A percentile compares a stretch with the other conserved stretches of the same genome.
Conservation (phyloP, 2,888 invertebrate species). For the Junonia oenone region DNA sequence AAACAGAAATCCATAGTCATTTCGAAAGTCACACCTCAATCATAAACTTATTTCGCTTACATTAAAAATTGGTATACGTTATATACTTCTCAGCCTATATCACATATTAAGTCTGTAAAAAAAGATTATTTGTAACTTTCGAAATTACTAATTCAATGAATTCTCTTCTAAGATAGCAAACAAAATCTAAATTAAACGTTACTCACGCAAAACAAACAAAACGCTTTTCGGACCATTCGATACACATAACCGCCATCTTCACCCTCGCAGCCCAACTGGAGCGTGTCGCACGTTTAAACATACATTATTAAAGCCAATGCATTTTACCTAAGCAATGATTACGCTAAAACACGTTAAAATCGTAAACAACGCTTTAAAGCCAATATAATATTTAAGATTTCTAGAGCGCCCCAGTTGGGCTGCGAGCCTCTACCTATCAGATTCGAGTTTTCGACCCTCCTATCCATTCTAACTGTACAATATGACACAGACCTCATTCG, state of each 20-base stretch:
- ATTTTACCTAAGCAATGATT: slow-evolving; percentile 30
- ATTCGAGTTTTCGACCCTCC: slow-evolving; percentile 51
- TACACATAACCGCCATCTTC: neutral
- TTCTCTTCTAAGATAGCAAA: slow-evolving; percentile 1
- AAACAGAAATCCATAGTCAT: neutral
- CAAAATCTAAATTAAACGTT: slow-evolving; percentile 2
- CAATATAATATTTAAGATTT: slow-evolving; percentile 19
- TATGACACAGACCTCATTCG: slow-evolving; percentile 44
- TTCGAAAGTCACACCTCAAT: slow-evolving; percentile 15
- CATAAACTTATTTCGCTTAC: slow-evolving; percentile 4
- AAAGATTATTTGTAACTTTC: slow-evolving; percentile 10
- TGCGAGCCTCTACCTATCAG: slow-evolving; percentile 13
- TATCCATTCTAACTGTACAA: slow-evolving; percentile 46
- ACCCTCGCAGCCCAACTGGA: slow-evolving; percentile 12
- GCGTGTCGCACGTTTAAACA: slow-evolving; percentile 13
- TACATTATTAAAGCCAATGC: slow-evolving; percentile 32
- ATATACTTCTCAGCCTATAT: slow-evolving; percentile 16
- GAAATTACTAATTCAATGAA: slow-evolving; percentile 1
- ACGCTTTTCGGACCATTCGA: slow-evolving; percentile 17
- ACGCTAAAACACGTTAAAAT: slow-evolving; percentile 34
- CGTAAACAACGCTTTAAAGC: slow-evolving; percentile 30
- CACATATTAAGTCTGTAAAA: slow-evolving; percentile 16
- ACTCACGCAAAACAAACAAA: slow-evolving; percentile 13
- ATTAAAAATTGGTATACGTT: slow-evolving; percentile 7
- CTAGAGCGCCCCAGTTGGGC: slow-evolving; percentile 16